Evolutionary conservation across 2,113 vertebrate species (phyloP), one percentile per base, ranked within the genome.

Genomic region (Callipepla californica): DNA sequence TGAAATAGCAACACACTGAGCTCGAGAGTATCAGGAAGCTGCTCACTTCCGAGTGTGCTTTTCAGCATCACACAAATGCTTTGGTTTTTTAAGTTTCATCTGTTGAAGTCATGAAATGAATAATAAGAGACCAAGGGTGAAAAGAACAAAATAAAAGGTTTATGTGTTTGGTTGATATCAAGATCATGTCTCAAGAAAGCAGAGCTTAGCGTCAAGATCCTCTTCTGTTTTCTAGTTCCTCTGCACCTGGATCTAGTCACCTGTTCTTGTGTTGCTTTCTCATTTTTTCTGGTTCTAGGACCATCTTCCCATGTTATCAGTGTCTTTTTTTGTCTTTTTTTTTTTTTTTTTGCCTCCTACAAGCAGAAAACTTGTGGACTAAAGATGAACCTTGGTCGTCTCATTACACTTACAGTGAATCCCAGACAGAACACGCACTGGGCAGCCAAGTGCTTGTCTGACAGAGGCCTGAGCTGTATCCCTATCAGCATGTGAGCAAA

Each of bases 11-110:
- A 7, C 57, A 72, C 75, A 22, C 42, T 80, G 57, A 57, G 25
- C 84, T 78, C 25, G 59, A 23, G 66, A 92, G 38, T 40, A 57
- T 34, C 3, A 67, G 51, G 17, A 92, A 81, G 34, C 66, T 84
- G 28, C 48, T 94, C n/a, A 21, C 44, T 88, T 61, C 74, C 69
- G 74, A 65, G 51, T 90, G 19, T 21, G 13, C 89, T 92, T 93
- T 78, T 30, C 74, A 90, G 48, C 44, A 65, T 81, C 21, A 45
- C 17, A 13, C 23, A 19, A 83, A 26, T 80, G 63, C 32, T 66
- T 70, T 78, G 40, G n/a, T n/a, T 59, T 65, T 81, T 42, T 21
- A 32, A 42, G 48, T 87, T 87, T 81, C n/a, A 25, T 42, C 38
- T 44, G 69, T 48, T 62, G 7, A 47, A 34, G 4, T 76, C 0